phyloP scores from a whole-genome alignment of 2,888 invertebrate genomes.

The Apamea sordens region DNA sequence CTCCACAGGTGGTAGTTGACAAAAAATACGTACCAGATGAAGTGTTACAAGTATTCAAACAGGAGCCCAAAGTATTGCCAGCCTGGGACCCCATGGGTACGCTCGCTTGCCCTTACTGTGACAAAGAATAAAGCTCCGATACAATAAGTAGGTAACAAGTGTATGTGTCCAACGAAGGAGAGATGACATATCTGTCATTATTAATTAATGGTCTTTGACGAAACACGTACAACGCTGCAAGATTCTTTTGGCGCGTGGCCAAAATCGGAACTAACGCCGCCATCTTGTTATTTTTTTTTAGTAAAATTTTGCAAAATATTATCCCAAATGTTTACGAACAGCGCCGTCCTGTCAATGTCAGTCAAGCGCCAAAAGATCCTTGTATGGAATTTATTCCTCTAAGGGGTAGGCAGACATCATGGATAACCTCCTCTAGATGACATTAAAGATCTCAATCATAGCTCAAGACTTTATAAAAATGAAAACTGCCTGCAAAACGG shows the following conservation, averaged over 20 bases:
- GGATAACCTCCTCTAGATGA: background rate
- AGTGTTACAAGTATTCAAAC: constrained; percentile 94
- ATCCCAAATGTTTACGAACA: background rate
- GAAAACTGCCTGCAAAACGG: background rate
- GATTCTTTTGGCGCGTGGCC: background rate
- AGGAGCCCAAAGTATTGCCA: constrained; percentile 94
- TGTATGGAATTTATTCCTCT: background rate
- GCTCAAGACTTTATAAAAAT: background rate
- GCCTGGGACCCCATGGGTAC: constrained; percentile 99
- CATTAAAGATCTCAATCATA: background rate
- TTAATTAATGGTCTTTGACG: background rate
- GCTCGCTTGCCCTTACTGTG: constrained; percentile 90
- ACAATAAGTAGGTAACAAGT: constrained; percentile 16
- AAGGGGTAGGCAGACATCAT: background rate
- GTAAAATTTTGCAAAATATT: background rate
- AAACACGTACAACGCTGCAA: background rate
- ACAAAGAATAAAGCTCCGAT: constrained; percentile 70
- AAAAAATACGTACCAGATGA: constrained; percentile 94
- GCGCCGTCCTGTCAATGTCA: background rate
- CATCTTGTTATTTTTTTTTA: background rate
- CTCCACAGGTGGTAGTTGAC: constrained; percentile 93
- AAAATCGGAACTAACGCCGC: background rate
- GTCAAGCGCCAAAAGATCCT: background rate
- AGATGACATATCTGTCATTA: constrained; percentile 33
- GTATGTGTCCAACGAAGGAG: background rate